A percentile compares a stretch with the other conserved stretches of the same genome.
phyloP scores from a whole-genome alignment of 2,888 invertebrate genomes.

The Noctua pronuba region DNA sequence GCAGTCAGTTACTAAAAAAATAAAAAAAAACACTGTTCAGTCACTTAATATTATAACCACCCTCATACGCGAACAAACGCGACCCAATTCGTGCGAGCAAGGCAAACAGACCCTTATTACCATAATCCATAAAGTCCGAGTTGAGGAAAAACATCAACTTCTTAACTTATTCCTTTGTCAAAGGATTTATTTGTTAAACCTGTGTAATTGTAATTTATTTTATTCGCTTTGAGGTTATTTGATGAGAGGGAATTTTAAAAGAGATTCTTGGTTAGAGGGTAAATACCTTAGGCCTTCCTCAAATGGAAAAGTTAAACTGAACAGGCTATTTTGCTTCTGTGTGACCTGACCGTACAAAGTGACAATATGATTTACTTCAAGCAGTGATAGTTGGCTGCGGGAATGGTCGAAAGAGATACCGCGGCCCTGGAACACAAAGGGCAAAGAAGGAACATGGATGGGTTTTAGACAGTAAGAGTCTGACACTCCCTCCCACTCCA shows the following conservation, averaged over 20 bases:
- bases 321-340: not conserved
- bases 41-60: conserved; percentile 16
- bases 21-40: not conserved
- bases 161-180: conserved; percentile 30
- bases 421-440: too few species aligned
- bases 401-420: too few species aligned
- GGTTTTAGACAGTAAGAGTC: too few species aligned
- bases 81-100: conserved; percentile 29
- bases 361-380: too few species aligned
- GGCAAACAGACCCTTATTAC: conserved; percentile 43
- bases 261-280: not conserved
- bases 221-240: conserved; percentile 43
- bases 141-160: conserved; percentile 39
- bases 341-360: not conserved
- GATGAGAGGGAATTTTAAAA: conserved; percentile 36
- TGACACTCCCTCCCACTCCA: too few species aligned
- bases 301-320: not conserved
- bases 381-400: too few species aligned
- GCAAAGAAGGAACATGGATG: too few species aligned
- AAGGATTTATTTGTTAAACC: conserved; percentile 44
- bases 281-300: not conserved
- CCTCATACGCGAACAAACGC: conserved; percentile 1
- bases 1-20: not conserved
- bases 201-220: conserved; percentile 53
- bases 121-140: conserved; percentile 40